These are phyloP conservation scores for Drosophila micromelanica DNA, from an alignment of 1,140 invertebrate genomes.

Conservation along the genomic window DNA sequence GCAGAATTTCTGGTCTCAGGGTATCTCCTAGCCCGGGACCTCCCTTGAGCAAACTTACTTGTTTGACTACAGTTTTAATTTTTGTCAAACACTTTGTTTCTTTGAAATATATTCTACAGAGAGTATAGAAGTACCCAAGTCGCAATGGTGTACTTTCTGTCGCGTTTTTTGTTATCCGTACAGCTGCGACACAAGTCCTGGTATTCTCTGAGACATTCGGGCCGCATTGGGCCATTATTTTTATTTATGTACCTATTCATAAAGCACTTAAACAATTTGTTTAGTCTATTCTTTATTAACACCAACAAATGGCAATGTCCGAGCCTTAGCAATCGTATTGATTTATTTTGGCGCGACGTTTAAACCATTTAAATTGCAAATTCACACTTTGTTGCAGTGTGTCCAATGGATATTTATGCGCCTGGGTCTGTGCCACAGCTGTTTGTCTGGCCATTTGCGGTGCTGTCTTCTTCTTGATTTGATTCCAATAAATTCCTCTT, in stretches of 20 bases:
- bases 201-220: too few relatives aligned
- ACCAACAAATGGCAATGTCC: slow-evolving; percentile 19
- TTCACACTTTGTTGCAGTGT: slow-evolving; percentile 44
- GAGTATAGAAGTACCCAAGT: background rate
- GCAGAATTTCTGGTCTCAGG: too few relatives aligned
- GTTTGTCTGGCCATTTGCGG: slow-evolving; percentile 17
- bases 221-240: background rate
- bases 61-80: background rate
- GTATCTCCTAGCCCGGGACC: too few relatives aligned
- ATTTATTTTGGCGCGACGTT: slow-evolving; percentile 66
- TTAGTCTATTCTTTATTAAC: slow-evolving; percentile 13
- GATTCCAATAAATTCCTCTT: slow-evolving; percentile 61
- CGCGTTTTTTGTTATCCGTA: background rate
- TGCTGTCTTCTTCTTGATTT: slow-evolving; percentile 31
- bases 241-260: slow-evolving; percentile 9
- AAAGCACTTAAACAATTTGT: slow-evolving; percentile 25
- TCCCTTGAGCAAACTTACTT: too few relatives aligned
- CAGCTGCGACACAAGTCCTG: background rate
- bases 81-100: background rate
- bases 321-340: slow-evolving; percentile 12
- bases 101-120: background rate
- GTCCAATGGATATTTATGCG: slow-evolving; percentile 49
- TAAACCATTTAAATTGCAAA: slow-evolving; percentile 60
- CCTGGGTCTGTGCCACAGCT: slow-evolving; percentile 35
- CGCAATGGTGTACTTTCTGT: too few relatives aligned